Evolutionary conservation across 2,888 invertebrate species (phyloP), one percentile per base, ranked within the genome.

Genomic region (Oscheius sp.): DNA sequence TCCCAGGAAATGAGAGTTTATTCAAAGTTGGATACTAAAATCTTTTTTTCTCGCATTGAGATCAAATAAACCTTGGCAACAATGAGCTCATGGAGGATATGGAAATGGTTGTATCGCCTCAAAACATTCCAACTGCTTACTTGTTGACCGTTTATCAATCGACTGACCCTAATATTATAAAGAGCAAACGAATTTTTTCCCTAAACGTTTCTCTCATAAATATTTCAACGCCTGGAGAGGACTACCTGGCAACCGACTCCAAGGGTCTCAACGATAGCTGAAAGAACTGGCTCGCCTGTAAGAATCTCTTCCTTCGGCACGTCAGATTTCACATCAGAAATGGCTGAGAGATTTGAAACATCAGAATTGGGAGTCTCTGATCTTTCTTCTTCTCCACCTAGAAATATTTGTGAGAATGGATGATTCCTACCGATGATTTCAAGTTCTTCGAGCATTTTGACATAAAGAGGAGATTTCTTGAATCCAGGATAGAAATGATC

Each of bases 21-120:
- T 91, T 90, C 25, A 95, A 88, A 85, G 92, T 92, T 33, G 92
- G 91, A 90, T 91, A 94, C 92, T 93, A 87, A 39, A 89, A 88
- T 12, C 3, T 15, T 3, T 2, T 1, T n/a, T 1, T 42, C 15
- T 4, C 15, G 3, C 15, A 4, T 8, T 42, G 25, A 5, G 25
- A 42, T 23, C 17, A 12, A 20, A 17, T 48, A 17, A 4, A 89
- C 89, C 87, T 88, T 88, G 81, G 88, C 86, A 85, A 92, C 92
- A 52, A 95, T 90, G 84, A 92, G 91, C 75, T 91, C 91, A 87
- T 95, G 92, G 20, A 96, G 89, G 86, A 94, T 94, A 85, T 95
- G 91, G 88, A 96, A 96, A 88, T 96, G 95, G 23, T 94, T 95
- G 87, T 95, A 96, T 83, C 96, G 89, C 80, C 96, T 89, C 83